These are phyloP conservation scores for Triplophysa bombifrons DNA, from an alignment of 2,797 vertebrate genomes.

Conservation along the genomic window DNA sequence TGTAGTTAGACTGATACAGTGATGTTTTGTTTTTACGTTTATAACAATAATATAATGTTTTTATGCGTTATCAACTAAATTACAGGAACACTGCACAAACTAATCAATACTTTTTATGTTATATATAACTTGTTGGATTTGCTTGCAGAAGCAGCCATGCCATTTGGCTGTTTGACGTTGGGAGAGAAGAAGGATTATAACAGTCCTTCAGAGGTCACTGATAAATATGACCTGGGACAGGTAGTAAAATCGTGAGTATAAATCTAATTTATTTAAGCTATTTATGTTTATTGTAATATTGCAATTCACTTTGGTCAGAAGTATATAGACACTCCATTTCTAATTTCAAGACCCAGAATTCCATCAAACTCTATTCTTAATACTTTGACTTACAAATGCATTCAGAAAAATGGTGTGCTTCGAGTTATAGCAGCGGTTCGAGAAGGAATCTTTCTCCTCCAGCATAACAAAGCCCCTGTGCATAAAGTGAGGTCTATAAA, in stretches of 20 bases:
- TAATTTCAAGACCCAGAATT: neutral
- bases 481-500: no score
- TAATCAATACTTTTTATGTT: neutral
- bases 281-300: neutral
- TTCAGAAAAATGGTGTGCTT: no score
- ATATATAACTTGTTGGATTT: conserved; percentile 20
- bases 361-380: neutral
- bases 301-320: neutral
- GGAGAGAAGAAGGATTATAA: conserved; percentile 99
- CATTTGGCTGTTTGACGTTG: conserved; percentile 98
- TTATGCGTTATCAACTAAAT: no score
- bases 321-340: neutral
- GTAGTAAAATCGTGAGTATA: conserved; percentile 96
- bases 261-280: neutral
- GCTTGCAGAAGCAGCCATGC: conserved; percentile 86
- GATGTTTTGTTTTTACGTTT: neutral
- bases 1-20: neutral
- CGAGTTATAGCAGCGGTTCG: no score
- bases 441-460: no score
- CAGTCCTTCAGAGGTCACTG: conserved; percentile 95
- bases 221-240: conserved; percentile 99
- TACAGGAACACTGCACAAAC: no score
- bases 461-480: no score
- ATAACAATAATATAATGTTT: neutral
- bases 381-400: no score